These are phyloP conservation scores for Noctua fimbriata DNA, from an alignment of 2,888 invertebrate genomes.

Conservation along the genomic window DNA sequence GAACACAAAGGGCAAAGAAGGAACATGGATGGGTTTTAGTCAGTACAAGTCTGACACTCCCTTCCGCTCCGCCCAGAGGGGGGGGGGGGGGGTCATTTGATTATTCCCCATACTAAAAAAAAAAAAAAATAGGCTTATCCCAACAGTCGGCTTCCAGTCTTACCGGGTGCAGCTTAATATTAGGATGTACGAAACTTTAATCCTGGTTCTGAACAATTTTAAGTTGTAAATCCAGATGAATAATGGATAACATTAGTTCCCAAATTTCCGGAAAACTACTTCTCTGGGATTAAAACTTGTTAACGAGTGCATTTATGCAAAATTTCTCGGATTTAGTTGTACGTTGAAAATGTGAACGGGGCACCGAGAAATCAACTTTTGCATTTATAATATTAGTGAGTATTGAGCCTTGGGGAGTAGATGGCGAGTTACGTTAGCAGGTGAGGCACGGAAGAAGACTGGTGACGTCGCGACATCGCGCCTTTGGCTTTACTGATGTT, in stretches of 20 bases:
- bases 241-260: slow-evolving; percentile 15
- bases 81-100: too few species aligned
- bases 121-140: not conserved
- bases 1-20: too few species aligned
- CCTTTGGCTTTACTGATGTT: not conserved
- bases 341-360: slow-evolving; percentile 7
- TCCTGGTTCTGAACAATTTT: slow-evolving; percentile 5
- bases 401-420: slow-evolving; percentile 34
- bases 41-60: too few species aligned
- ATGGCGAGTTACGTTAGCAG: not conserved
- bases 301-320: slow-evolving; percentile 37
- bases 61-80: too few species aligned
- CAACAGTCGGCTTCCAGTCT: not conserved
- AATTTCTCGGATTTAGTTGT: slow-evolving; percentile 12
- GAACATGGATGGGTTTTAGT: too few species aligned
- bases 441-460: not conserved
- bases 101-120: too few species aligned
- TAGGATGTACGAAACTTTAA: not conserved
- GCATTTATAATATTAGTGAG: slow-evolving; percentile 34
- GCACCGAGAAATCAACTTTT: slow-evolving; percentile 34
- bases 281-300: slow-evolving; percentile 18
- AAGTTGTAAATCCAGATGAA: slow-evolving; percentile 14
- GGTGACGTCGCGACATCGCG: not conserved
- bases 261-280: slow-evolving; percentile 17
- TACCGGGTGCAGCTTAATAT: not conserved